Evolutionary conservation across 2,888 invertebrate species (phyloP), one percentile per base, ranked within the genome.

Genomic region (Watsonalla binaria): DNA sequence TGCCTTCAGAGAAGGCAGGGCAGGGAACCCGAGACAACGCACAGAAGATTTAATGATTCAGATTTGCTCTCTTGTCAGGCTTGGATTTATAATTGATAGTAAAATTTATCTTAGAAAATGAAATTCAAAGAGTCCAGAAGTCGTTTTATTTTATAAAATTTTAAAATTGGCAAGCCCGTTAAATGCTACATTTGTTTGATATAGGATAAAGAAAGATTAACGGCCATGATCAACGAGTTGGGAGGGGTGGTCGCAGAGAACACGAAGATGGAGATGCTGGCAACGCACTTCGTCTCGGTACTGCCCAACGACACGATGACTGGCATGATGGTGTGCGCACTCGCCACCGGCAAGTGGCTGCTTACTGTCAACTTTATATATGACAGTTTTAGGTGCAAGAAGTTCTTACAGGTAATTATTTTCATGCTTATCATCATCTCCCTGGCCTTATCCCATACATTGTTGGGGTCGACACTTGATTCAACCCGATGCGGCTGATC

Each of bases 181-280:
- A 8, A 37, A 6, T 37, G 14, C 24, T 9, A 37, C 33, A 45
- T n/a, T 34, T 34, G n/a, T 8, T 14, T 55, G 42, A 59, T 59
- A 14, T 61, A 90, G 90, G 88, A 90, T 61, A 85, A 84, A 0
- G 88, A 89, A 54, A 73, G 86, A 58, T 76, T 90, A 46, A 76
- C 75, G 33, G 80, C 88, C 0, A 90, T 90, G 90, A 82, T 90
- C 48, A 82, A 77, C 52, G 89, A 90, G 61, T 63, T 90, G 15
- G 90, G 90, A 0, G 90, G 90, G 7, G 90, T 90, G 11, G 88
- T 90, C 0, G 90, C 90, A 0, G 90, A 89, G 63, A 90, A 88
- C 60, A 90, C 90, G 0, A 90, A 89, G 65, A 89, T 90, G 90
- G 90, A 90, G 60, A 90, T 90, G 90, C 63, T 90, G 70, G 85